These are phyloP conservation scores for Megalopta genalis DNA, from an alignment of 1,140 invertebrate species.

Conservation along the genomic window DNA sequence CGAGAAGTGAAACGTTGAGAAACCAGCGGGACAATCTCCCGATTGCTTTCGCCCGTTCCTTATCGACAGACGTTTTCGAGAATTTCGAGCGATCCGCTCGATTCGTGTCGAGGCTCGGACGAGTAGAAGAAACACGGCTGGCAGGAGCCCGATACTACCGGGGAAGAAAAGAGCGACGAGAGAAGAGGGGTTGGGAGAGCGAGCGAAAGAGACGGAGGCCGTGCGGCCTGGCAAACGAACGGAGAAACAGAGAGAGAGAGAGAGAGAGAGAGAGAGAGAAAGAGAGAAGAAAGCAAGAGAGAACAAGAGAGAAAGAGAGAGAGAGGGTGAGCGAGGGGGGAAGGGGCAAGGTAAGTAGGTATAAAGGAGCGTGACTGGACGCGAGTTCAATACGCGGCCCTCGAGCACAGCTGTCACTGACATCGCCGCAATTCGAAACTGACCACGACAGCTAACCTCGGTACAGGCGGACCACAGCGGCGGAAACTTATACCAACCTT, in stretches of 20 bases:
- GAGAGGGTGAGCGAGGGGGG: slow-evolving; percentile 13
- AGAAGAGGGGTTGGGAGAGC: not conserved
- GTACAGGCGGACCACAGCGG: slow-evolving; percentile 72
- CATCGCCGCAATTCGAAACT: slow-evolving; percentile 79
- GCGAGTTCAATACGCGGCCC: slow-evolving; percentile 78
- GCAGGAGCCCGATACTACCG: not conserved
- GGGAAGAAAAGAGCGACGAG: not conserved
- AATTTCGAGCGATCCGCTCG: not conserved
- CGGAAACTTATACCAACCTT: slow-evolving; percentile 79
- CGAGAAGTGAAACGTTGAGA: not conserved
- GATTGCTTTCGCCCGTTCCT: not conserved
- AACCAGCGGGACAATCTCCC: not conserved
- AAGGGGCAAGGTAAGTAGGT: slow-evolving; percentile 73
- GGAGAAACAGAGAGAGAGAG: slow-evolving; percentile 40
- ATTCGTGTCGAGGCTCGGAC: not conserved
- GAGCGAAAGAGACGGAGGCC: slow-evolving; percentile 36
- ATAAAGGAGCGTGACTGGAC: slow-evolving; percentile 78
- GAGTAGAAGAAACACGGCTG: slow-evolving; percentile 18
- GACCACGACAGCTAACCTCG: slow-evolving; percentile 78
- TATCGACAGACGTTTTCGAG: not conserved
- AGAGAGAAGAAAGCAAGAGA: slow-evolving; percentile 10
- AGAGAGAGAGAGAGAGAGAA: slow-evolving; percentile 22
- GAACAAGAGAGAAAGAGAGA: slow-evolving; percentile 24
- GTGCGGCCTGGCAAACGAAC: slow-evolving; percentile 7
- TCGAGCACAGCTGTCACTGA: slow-evolving; percentile 78